Base-by-base conservation (phyloP, 1,140 invertebrate species). In the Reticulitermes speratus region DNA sequence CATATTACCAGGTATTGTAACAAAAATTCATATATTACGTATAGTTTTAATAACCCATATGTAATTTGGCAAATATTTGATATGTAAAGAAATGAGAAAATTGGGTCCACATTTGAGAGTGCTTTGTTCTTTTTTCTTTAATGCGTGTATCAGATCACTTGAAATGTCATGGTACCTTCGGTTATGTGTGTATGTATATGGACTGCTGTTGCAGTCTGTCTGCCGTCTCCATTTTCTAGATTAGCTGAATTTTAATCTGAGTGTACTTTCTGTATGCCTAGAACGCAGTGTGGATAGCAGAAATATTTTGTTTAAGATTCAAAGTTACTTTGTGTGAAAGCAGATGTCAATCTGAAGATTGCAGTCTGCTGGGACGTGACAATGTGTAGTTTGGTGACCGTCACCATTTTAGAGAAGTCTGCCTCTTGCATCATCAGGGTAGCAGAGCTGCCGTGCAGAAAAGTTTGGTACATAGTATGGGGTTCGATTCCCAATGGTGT, bases 1-100 rank as follows among this genome's bases (percentile, higher is more conserved):
- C 83, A 52, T 84, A 84, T 84, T 84, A 32, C 83, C 83, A 84
- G 83, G 83, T 84, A 84, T 48, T 84, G 83, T 84, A 84, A 84
- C 45, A 59, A 45, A 84, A 84, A 52, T 52, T 84, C 82, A 44
- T 84, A 84, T 52, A 84, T 52, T 84, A 45, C 48, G 23, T 84
- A 45, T 44, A 44, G 45, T 48, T 48, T 84, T n/a, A 30, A 84
- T 52, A 84, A 30, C 30, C 52, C n/a, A 45, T 52, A 84, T 84
- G 30, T 52, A 52, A 52, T 32, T 52, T 48, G 45, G n/a, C 30
- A n/a, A 25, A n/a, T 84, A 48, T 44, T 84, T 48, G 45, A 84
- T 30, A 84, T n/a, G 44, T 48, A 48, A 84, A n/a, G n/a, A 52
- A 84, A 84, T 45, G 21, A 52, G 21, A 30, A 52, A 84, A 52